A percentile compares a stretch with the other conserved stretches of the same genome.
phyloP scores from a whole-genome alignment of 1,140 invertebrate species.

The Dendroctonus ponderosae region DNA sequence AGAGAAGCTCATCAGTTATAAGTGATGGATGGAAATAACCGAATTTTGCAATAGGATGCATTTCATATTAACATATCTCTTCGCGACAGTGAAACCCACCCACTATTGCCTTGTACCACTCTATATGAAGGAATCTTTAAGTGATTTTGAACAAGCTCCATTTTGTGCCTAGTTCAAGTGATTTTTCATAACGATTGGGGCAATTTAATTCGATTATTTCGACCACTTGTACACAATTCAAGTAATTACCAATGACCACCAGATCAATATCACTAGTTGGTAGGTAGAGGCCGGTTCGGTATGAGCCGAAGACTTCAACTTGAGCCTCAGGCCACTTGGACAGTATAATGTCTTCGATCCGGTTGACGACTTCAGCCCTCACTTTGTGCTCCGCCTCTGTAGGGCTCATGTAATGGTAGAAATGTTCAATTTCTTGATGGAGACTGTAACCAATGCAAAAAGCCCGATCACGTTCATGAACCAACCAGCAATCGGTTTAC shows the following conservation, averaged over 20 bases:
- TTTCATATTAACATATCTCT: no score
- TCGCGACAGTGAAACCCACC: no score
- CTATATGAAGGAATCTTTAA: no score
- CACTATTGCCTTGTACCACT: no score
- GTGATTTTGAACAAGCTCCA: no score
- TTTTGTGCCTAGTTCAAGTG: no score
- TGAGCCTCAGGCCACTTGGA: conserved; percentile 86
- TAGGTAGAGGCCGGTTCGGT: conserved; percentile 91
- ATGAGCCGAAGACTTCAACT: conserved; percentile 95
- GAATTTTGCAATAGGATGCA: no score
- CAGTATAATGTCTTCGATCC: conserved; percentile 83
- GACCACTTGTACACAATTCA: conserved; percentile 55
- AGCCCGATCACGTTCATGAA: not conserved
- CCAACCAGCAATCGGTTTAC: no score
- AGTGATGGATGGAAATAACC: no score
- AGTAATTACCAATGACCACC: conserved; percentile 85
- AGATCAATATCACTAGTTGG: conserved; percentile 98
- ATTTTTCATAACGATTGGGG: no score
- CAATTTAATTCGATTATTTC: no score
- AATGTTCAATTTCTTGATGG: conserved; percentile 96
- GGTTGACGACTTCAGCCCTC: conserved; percentile 79
- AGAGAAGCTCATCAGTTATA: no score
- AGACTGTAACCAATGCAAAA: conserved; percentile 60
- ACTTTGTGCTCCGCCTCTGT: conserved; percentile 85
- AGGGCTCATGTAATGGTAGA: conserved; percentile 91